phyloP scores from a whole-genome alignment of 2,113 vertebrate genomes.

The Dascyllus trimaculatus region DNA sequence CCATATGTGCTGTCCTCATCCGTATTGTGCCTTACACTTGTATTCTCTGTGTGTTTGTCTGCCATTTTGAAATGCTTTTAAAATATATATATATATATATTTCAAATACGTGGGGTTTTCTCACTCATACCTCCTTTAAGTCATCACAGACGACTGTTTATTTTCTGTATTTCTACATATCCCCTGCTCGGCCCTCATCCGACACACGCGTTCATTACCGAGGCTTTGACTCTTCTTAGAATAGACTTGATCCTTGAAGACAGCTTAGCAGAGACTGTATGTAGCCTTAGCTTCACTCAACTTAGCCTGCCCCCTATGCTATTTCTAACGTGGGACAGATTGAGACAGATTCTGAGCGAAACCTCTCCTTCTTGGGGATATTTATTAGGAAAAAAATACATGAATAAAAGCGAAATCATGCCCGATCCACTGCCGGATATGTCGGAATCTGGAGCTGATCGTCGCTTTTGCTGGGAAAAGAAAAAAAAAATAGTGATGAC shows the following conservation, averaged over 20 bases:
- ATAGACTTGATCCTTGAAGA: constrained; percentile 69
- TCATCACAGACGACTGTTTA: not conserved
- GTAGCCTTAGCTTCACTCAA: constrained; percentile 71
- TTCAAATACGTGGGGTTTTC: too few relatives aligned
- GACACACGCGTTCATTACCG: constrained; percentile 25
- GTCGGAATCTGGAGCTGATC: not conserved
- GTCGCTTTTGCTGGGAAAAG: not conserved
- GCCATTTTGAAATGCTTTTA: constrained; percentile 79
- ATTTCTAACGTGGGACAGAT: constrained; percentile 59
- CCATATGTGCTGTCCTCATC: constrained; percentile 55
- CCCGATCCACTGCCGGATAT: not conserved
- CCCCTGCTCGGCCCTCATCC: not conserved
- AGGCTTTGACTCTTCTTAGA: constrained; percentile 50
- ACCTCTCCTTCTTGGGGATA: not conserved
- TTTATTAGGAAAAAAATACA: not conserved
- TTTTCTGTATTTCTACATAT: not conserved
- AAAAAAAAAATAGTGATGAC: too few relatives aligned
- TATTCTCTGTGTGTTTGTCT: constrained; percentile 70
- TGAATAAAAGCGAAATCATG: not conserved
- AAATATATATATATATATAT: not conserved
- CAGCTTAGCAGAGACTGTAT: constrained; percentile 66
- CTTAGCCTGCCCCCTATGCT: constrained; percentile 63
- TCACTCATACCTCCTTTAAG: too few relatives aligned
- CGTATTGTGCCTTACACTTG: constrained; percentile 68
- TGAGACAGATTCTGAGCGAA: constrained; percentile 12